These are phyloP conservation scores for Ellobius talpinus DNA, from an alignment of 2,113 vertebrate genomes.

Conservation along the genomic window DNA sequence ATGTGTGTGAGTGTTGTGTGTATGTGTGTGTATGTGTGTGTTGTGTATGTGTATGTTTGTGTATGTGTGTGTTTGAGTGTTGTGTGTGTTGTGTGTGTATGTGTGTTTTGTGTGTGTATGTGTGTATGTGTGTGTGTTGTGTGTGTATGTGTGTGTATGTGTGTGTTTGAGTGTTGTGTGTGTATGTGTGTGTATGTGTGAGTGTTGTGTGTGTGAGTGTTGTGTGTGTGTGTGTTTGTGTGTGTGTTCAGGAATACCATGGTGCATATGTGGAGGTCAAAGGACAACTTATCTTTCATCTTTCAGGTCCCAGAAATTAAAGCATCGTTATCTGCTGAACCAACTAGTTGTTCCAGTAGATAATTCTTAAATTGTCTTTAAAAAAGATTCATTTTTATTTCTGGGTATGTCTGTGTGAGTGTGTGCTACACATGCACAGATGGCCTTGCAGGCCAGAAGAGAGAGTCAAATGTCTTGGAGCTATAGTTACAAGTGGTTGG, in stretches of 20 bases:
- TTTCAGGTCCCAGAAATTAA: background rate
- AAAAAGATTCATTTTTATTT: background rate
- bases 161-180: too few relatives aligned
- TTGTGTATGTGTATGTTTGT: background rate
- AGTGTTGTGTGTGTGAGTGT: too few relatives aligned
- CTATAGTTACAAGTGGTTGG: background rate
- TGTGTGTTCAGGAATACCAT: too few relatives aligned
- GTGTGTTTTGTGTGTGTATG: background rate
- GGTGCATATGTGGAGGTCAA: background rate
- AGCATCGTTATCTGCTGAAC: background rate
- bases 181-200: background rate
- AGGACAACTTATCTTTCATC: background rate
- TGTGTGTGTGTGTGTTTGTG: background rate
- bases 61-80: too few relatives aligned
- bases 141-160: background rate
- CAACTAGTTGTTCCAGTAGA: background rate
- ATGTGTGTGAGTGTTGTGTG: too few relatives aligned
- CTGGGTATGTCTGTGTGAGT: background rate
- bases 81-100: background rate
- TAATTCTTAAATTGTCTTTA: background rate
- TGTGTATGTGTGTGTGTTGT: background rate
- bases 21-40: background rate
- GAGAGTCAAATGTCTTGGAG: background rate
- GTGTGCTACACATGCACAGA: background rate
- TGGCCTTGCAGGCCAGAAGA: background rate